phyloP scores from a whole-genome alignment of 2,888 invertebrate species.

The Orthosia cruda region DNA sequence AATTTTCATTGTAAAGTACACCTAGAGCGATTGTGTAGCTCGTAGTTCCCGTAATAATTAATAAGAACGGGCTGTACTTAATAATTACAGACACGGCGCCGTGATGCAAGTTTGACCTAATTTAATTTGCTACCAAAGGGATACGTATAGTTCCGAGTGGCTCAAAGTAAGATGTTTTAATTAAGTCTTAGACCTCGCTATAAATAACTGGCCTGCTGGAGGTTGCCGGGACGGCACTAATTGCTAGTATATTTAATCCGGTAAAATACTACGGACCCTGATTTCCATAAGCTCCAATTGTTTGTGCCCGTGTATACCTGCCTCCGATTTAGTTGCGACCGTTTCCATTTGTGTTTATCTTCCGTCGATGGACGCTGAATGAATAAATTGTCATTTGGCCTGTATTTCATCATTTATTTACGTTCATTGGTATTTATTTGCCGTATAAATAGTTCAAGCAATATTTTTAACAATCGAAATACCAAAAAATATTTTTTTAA shows the following conservation, averaged over 20 bases:
- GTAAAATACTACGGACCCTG: constrained; percentile 89
- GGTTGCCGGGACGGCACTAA: constrained; percentile 86
- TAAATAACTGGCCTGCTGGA: constrained; percentile 88
- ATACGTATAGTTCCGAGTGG: constrained; percentile 80
- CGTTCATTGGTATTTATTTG: constrained; percentile 52
- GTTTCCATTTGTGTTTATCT: constrained; percentile 87
- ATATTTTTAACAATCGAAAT: constrained; percentile 1
- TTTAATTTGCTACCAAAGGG: constrained; percentile 84
- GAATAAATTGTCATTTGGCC: constrained; percentile 80
- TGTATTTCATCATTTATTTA: constrained; percentile 77
- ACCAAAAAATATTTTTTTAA: not conserved
- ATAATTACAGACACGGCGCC: constrained; percentile 62
- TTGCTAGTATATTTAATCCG: constrained; percentile 91
- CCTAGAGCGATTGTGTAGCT: constrained; percentile 3
- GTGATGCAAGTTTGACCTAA: constrained; percentile 78
- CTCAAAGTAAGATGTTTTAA: constrained; percentile 91
- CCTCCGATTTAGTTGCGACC: constrained; percentile 86
- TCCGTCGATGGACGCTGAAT: constrained; percentile 81
- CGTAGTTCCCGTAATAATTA: constrained; percentile 45
- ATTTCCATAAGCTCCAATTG: constrained; percentile 91
- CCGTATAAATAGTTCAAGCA: constrained; percentile 2
- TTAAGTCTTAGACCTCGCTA: constrained; percentile 90
- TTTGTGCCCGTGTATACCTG: constrained; percentile 87
- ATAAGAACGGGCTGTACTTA: constrained; percentile 57
- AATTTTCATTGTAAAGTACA: constrained; percentile 37